Base-by-base conservation (phyloP, 2,797 vertebrate genomes). In the Bufotes viridis region DNA sequence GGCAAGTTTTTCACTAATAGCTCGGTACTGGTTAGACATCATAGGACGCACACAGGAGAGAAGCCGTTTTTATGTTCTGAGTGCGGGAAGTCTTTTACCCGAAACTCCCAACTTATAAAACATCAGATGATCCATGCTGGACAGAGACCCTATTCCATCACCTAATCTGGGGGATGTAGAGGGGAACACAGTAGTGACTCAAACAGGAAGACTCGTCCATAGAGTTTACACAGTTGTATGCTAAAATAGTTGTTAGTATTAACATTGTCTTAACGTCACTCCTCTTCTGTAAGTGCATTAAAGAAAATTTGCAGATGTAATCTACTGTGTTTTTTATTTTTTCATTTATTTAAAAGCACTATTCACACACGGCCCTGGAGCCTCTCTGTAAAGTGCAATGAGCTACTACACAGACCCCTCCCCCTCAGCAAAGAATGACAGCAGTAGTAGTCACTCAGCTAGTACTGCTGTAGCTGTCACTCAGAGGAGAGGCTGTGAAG, bases 1-100 rank as follows among this genome's bases (percentile, higher is more conserved):
- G 89, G 85, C 14, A 91, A 90, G 61, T 61, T 87, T n/a, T 91
- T 91, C 29, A 87, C 72, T 17, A 82, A 85, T 0, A 87, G 85
- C 14, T 88, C 89, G 7, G 76, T 81, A n/a, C 89, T 91, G 51
- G 82, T 80, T 13, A 72, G 86, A 61, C 90, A 91, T 82, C 72
- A 87, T 60, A 88, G 83, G 61, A 91, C 89, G 11, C 90, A 91
- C 74, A 81, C 78, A 10, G 78, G 78, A 81, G 78, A 81, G 58
- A 81, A 81, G 6, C 78, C 78, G 22, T 81, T 61, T 63, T 63
- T 81, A 49, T 81, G 78, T 20, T 61, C 17, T 14, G 78, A 81
- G 20, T 81, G 78, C 26, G 78, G 78, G 1, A 81, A 81, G 78
- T 22, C 58, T 15, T 81, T 81, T 63, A 81, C 78, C 34, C 78